Conservation (phyloP, 2,797 vertebrate species). For the Manis crassicaudata region DNA sequence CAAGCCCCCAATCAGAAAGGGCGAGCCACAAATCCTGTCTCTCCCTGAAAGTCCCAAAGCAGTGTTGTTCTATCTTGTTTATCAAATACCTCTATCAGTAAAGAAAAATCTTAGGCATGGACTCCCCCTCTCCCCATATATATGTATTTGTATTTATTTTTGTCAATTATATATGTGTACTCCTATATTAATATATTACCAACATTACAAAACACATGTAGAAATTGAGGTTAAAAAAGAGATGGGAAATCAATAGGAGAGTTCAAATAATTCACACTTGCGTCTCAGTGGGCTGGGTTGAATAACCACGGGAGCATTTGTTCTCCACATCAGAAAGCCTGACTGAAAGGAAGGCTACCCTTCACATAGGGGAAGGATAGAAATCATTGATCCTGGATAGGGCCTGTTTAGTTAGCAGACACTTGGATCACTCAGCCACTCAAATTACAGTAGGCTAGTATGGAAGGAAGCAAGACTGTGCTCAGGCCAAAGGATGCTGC, state of each 20-base stretch:
- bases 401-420: background rate
- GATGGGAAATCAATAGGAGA: background rate
- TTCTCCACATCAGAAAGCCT: background rate
- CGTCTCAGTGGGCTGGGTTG: background rate
- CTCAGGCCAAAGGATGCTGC: background rate
- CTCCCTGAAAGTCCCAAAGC: background rate
- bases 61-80: background rate
- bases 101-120: background rate
- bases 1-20: rapidly evolving
- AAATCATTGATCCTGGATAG: too few species aligned
- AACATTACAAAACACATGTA: background rate
- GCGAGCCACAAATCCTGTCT: background rate
- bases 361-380: background rate
- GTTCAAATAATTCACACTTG: background rate
- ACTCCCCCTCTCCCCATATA: background rate
- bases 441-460: background rate
- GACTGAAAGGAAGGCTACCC: background rate
- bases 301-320: too few species aligned
- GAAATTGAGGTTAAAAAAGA: background rate
- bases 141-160: background rate
- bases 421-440: background rate
- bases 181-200: background rate
- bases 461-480: background rate
- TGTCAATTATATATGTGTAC: background rate
- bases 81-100: background rate